A percentile compares a stretch with the other conserved stretches of the same genome.
Conservation (phyloP, 2,113 vertebrate genomes). For the Andinoacara biseriatus region DNA sequence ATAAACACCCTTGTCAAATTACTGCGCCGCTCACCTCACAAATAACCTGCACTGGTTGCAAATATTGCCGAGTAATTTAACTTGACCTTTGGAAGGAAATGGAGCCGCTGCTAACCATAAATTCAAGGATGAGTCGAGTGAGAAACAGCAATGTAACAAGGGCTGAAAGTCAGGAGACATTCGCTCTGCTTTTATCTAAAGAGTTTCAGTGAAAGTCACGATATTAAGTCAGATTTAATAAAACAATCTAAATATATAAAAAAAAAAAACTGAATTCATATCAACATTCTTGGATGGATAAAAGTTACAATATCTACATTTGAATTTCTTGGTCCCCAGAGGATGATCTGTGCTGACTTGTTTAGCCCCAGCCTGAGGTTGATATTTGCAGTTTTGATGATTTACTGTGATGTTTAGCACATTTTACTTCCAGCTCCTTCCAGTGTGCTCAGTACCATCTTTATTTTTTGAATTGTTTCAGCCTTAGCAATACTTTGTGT, state of each 20-base stretch:
- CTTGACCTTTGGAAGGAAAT: conserved; percentile 25
- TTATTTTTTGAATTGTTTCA: background rate
- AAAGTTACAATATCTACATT: background rate
- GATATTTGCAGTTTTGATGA: background rate
- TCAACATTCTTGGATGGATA: background rate
- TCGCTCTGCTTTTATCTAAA: background rate
- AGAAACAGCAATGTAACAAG: background rate
- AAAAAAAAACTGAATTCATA: background rate
- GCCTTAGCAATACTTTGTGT: background rate
- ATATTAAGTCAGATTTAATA: background rate
- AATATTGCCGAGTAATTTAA: conserved; percentile 18
- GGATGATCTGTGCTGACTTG: background rate
- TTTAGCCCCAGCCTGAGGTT: background rate
- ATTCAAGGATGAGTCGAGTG: background rate
- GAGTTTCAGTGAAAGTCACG: background rate
- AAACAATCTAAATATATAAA: background rate
- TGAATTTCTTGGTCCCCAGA: background rate
- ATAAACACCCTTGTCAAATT: conserved; percentile 33
- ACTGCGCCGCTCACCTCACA: background rate
- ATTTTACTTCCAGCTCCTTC: background rate
- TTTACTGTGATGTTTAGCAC: background rate
- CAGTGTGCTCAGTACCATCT: background rate
- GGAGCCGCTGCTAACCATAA: background rate
- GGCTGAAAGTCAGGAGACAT: background rate
- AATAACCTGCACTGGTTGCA: conserved; percentile 13